Evolutionary conservation across 2,113 vertebrate genomes (phyloP).

Genomic region (Mirza zaza): DNA sequence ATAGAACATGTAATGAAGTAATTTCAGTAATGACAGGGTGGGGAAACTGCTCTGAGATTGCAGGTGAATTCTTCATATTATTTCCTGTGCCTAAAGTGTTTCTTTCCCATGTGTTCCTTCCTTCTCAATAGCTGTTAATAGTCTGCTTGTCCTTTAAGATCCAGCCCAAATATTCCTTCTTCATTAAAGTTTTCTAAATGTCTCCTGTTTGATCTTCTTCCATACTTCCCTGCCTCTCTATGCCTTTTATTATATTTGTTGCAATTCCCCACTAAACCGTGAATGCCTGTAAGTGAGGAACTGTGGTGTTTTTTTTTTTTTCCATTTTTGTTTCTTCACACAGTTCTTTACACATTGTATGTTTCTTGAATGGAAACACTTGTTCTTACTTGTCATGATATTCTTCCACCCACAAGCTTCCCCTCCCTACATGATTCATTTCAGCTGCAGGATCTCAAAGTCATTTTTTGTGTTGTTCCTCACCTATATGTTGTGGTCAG

Average conservation of each 20-base stretch:
- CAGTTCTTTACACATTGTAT: background rate
- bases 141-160: background rate
- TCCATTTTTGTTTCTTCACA: background rate
- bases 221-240: rapidly evolving
- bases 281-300: background rate
- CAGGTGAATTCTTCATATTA: background rate
- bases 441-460: background rate
- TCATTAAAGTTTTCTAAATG: background rate
- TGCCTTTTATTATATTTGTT: background rate
- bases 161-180: background rate
- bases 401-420: background rate
- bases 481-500: background rate
- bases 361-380: background rate
- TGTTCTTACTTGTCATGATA: background rate
- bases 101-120: background rate
- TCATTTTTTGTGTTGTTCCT: background rate
- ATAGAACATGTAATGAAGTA: background rate
- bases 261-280: background rate
- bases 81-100: background rate
- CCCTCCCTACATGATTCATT: background rate
- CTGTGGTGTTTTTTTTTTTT: background rate
- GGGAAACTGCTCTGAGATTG: background rate
- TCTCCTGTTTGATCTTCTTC: background rate
- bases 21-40: background rate
- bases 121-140: background rate